Evolutionary conservation across 1,140 invertebrate genomes (phyloP).

Genomic region (Neodiprion lecontei): DNA sequence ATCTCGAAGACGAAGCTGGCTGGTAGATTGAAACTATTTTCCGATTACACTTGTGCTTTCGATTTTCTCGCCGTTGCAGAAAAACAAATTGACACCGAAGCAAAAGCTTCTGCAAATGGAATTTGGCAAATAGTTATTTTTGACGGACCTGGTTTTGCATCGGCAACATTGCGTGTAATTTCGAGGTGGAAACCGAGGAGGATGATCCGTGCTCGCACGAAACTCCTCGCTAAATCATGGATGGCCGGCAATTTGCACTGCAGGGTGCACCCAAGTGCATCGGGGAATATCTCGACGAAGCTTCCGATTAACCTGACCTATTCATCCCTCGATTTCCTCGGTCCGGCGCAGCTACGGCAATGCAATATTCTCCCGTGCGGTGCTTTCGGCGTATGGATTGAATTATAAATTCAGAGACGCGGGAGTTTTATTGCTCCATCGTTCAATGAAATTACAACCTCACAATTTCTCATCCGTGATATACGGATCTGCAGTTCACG

Average conservation of each 20-base stretch:
- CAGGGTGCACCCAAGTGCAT: not conserved
- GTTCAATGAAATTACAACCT: too few relatives aligned
- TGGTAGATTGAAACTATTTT: too few relatives aligned
- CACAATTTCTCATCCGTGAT: too few relatives aligned
- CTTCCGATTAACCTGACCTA: not conserved
- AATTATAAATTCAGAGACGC: not conserved
- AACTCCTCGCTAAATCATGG: not conserved
- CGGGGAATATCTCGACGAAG: too few relatives aligned
- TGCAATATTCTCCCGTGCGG: not conserved
- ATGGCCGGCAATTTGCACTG: not conserved
- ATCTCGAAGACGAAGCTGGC: too few relatives aligned
- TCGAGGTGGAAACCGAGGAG: not conserved
- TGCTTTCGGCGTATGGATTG: not conserved
- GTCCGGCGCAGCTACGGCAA: not conserved
- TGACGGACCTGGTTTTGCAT: too few relatives aligned
- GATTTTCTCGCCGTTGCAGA: not conserved
- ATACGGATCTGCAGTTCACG: too few relatives aligned
- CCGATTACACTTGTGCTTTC: not conserved
- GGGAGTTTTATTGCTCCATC: not conserved
- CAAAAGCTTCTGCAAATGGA: too few relatives aligned
- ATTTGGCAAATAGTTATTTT: too few relatives aligned
- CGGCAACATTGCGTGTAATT: not conserved
- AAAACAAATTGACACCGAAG: too few relatives aligned
- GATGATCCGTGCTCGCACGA: not conserved
- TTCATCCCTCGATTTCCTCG: slow-evolving; percentile 1